Conservation (phyloP, 1,140 invertebrate species). For the Megathymus violae region DNA sequence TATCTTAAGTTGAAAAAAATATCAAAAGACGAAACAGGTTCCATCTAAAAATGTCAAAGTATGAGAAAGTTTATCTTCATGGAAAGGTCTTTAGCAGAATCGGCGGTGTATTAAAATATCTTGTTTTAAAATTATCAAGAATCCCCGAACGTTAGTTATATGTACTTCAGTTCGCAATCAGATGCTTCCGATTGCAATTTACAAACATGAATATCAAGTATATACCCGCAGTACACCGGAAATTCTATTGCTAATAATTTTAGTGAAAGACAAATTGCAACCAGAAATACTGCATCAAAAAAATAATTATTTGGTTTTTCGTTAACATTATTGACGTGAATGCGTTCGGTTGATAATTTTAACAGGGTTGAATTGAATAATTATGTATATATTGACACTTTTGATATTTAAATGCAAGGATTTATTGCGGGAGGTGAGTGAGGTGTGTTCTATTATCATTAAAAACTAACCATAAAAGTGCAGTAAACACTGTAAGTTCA, state of each 20-base stretch:
- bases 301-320: no score
- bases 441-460: slow-evolving; percentile 6
- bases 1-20: not conserved
- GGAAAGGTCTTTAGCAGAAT: not conserved
- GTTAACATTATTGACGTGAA: no score
- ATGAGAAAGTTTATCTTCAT: no score
- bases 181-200: not conserved
- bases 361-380: not conserved
- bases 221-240: not conserved
- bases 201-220: not conserved
- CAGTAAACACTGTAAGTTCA: slow-evolving; percentile 27
- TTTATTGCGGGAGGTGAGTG: not conserved
- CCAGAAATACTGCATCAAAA: not conserved
- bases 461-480: slow-evolving; percentile 26
- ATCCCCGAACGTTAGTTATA: not conserved
- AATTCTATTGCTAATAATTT: not conserved
- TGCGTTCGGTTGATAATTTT: not conserved
- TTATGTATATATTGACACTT: not conserved
- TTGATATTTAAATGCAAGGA: slow-evolving; percentile 4
- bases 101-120: not conserved
- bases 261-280: not conserved
- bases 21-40: not conserved
- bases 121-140: not conserved
- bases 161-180: slow-evolving; percentile 1
- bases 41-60: not conserved